These are phyloP conservation scores for Prenolepis imparis DNA, from an alignment of 2,888 invertebrate species.

Conservation along the genomic window DNA sequence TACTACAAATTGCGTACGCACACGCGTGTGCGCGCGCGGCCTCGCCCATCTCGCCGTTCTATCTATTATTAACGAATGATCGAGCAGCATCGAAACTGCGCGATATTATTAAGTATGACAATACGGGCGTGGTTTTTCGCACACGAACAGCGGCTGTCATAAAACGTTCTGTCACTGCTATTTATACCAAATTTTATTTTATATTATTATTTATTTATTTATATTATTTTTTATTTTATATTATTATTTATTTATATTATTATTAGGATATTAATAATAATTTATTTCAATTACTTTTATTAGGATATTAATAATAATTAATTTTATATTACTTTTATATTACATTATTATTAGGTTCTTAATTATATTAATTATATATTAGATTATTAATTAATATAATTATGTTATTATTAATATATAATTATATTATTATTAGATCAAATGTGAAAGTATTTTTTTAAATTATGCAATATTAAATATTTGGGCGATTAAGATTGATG, in stretches of 20 bases:
- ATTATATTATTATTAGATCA: neutral
- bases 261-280: too few species aligned
- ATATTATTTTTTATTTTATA: too few species aligned
- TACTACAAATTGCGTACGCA: slow-evolving; percentile 29
- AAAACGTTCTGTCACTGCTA: neutral
- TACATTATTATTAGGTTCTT: too few species aligned
- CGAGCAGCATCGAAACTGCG: slow-evolving; percentile 37
- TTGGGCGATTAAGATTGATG: neutral
- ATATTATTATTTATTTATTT: neutral
- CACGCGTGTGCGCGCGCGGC: slow-evolving; percentile 8
- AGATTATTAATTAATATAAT: too few species aligned
- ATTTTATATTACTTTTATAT: too few species aligned
- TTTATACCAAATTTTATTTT: neutral
- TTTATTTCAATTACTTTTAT: too few species aligned
- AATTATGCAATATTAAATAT: neutral
- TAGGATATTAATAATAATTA: too few species aligned
- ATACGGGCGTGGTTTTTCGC: slow-evolving; percentile 45
- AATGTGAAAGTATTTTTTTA: neutral
- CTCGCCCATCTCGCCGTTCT: slow-evolving; percentile 37
- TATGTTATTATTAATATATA: too few species aligned
- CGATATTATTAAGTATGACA: slow-evolving; percentile 51
- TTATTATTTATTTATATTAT: too few species aligned
- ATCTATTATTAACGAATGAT: slow-evolving; percentile 51
- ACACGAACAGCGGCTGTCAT: neutral
- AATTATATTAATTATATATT: too few species aligned